Evolutionary conservation across 37 sponge, comb jelly and placozoan species (phyloP).

Genomic region (Cladorhizidae sp.): DNA sequence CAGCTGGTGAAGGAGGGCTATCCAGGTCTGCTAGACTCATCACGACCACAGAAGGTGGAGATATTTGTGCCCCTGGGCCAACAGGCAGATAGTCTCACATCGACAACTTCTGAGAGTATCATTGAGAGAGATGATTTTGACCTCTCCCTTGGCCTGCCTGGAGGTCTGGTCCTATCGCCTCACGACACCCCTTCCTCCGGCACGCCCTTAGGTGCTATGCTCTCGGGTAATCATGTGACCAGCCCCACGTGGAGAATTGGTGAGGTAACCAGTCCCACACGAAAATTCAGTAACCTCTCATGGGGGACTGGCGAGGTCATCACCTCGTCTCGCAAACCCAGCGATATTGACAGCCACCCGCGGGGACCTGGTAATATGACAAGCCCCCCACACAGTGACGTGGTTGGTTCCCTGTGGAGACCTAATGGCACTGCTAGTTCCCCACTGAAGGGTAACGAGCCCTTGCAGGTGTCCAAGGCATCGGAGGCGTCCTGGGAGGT

Average conservation of each 20-base stretch:
- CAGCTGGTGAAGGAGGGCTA: constrained; percentile 41
- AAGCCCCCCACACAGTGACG: not conserved
- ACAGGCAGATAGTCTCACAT: not conserved
- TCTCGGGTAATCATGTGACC: not conserved
- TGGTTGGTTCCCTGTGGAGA: no score
- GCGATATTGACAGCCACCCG: not conserved
- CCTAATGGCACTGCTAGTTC: not conserved
- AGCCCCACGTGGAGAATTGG: not conserved
- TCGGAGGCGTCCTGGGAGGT: constrained; percentile 43
- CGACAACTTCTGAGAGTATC: no score
- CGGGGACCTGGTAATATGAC: not conserved
- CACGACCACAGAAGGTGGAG: constrained; percentile 28
- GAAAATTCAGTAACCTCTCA: no score
- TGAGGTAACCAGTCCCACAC: not conserved
- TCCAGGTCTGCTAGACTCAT: constrained; percentile 36
- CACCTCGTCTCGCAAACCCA: no score
- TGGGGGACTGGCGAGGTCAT: no score
- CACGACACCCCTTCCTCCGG: no score
- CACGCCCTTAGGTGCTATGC: no score
- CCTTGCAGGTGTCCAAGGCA: not conserved
- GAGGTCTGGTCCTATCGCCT: not conserved
- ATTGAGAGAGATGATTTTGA: no score
- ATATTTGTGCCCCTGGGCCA: constrained; percentile 26
- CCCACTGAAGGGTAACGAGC: not conserved
- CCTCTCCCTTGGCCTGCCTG: not conserved